phyloP scores from a whole-genome alignment of 2,113 vertebrate species.

The Cinclus cinclus region DNA sequence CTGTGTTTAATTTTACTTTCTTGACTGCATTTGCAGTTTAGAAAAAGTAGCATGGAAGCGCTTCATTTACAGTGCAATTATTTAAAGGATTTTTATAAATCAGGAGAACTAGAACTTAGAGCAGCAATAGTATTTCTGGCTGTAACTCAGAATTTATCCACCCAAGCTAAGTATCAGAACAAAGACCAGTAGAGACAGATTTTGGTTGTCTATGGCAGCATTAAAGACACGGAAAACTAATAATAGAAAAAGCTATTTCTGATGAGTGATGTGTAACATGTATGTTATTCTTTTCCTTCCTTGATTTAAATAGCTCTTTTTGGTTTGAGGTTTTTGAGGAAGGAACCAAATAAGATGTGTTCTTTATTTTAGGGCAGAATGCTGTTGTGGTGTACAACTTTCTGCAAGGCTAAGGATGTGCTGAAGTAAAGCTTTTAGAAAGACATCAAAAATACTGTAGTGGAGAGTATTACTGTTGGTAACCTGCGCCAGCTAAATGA shows the following conservation, averaged over 20 bases:
- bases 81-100: background rate
- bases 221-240: constrained; percentile 59
- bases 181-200: constrained; percentile 6
- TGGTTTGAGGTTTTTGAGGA: constrained; percentile 72
- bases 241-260: constrained; percentile 65
- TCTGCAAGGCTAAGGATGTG: constrained; percentile 52
- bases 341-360: constrained; percentile 62
- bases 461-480: constrained; percentile 1
- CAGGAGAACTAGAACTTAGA: background rate
- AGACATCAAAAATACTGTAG: background rate
- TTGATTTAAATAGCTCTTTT: constrained; percentile 69
- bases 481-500: background rate
- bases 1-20: background rate
- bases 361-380: constrained; percentile 71
- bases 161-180: background rate
- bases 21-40: background rate
- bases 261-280: constrained; percentile 57
- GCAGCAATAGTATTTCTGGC: background rate
- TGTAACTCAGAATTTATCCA: constrained; percentile 22
- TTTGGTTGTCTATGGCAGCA: constrained; percentile 36
- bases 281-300: constrained; percentile 67
- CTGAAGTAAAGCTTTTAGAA: constrained; percentile 36
- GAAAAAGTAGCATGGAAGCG: background rate
- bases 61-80: background rate
- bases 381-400: constrained; percentile 66